A percentile compares a stretch with the other conserved stretches of the same genome.
Conservation (phyloP, 2,113 vertebrate genomes). For the Terrapene triunguis region DNA sequence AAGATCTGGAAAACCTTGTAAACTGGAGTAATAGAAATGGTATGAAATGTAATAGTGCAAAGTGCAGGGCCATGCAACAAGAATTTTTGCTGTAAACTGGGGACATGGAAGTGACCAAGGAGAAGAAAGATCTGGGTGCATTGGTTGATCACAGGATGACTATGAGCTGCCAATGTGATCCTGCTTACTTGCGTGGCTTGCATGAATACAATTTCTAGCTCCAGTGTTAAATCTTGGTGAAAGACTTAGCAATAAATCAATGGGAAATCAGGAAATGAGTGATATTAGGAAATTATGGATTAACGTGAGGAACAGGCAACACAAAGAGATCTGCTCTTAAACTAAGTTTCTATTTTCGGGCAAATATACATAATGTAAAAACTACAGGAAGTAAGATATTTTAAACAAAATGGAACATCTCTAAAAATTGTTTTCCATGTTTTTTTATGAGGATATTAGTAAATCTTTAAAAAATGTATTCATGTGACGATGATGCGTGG, state of each 20-base stretch:
- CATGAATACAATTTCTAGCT: rapidly evolving
- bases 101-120: background rate
- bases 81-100: background rate
- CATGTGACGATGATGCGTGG: no score
- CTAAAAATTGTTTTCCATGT: rapidly evolving
- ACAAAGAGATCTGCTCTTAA: background rate
- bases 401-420: rapidly evolving
- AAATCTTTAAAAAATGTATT: background rate
- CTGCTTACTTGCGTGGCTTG: background rate
- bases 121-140: background rate
- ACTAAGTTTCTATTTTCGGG: background rate
- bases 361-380: rapidly evolving
- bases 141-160: background rate
- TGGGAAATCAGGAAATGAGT: background rate
- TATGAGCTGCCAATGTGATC: background rate
- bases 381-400: background rate
- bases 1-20: background rate
- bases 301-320: background rate
- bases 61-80: background rate
- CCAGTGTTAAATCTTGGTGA: background rate
- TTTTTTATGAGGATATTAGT: background rate
- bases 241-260: rapidly evolving
- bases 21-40: background rate
- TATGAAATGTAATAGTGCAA: background rate
- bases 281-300: background rate